Evolutionary conservation across 2,113 vertebrate species (phyloP).

Genomic region (Varanus komodoensis): DNA sequence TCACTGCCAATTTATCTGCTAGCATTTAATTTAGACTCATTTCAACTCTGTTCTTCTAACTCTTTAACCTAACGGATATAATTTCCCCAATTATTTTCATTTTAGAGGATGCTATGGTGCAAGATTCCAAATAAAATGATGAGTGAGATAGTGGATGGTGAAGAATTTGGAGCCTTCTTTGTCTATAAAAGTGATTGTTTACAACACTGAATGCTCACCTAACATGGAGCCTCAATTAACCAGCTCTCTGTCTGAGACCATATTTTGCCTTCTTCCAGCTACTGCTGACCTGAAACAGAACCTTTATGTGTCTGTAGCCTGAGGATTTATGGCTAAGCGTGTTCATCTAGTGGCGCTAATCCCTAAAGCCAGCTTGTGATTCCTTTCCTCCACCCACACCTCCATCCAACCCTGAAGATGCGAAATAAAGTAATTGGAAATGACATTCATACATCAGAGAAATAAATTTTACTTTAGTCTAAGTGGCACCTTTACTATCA

Average conservation of each 20-base stretch:
- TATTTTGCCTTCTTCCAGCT: neutral
- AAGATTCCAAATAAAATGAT: neutral
- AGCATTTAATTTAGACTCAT: no score
- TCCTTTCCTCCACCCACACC: slow-evolving; percentile 9
- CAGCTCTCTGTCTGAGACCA: neutral
- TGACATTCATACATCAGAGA: slow-evolving; percentile 11
- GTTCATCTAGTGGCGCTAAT: slow-evolving; percentile 40
- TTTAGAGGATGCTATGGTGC: no score
- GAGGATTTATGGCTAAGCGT: slow-evolving; percentile 11
- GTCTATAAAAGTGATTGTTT: neutral
- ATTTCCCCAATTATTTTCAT: neutral
- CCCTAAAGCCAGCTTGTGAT: neutral
- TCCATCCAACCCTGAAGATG: slow-evolving; percentile 17
- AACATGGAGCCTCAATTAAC: neutral
- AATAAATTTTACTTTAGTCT: slow-evolving; percentile 28
- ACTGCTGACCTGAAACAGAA: slow-evolving; percentile 29
- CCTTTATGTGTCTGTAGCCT: slow-evolving; percentile 25
- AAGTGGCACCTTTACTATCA: slow-evolving; percentile 19
- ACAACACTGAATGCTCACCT: neutral
- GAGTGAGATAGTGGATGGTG: neutral
- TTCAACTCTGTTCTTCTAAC: neutral
- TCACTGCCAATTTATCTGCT: no score
- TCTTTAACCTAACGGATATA: neutral
- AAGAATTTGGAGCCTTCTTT: neutral
- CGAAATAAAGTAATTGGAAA: slow-evolving; percentile 30